Conservation (phyloP, 2,888 invertebrate species). For the Melinaea marsaeus region DNA sequence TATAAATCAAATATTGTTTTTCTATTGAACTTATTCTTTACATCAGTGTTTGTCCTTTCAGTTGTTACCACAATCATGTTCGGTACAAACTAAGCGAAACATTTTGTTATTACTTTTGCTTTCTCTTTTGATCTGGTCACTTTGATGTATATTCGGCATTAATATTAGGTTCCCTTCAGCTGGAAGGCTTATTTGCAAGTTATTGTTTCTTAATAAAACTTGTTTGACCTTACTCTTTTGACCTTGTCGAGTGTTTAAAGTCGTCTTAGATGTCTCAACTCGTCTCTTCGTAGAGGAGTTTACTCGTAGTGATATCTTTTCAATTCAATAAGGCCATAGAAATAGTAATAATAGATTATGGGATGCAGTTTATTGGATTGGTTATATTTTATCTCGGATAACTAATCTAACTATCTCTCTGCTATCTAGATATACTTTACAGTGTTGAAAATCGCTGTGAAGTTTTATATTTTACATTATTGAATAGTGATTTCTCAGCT, state of each 20-base stretch:
- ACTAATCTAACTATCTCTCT: no score
- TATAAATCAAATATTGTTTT: slow-evolving; percentile 4
- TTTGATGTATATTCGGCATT: slow-evolving; percentile 29
- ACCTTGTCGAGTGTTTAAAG: slow-evolving; percentile 7
- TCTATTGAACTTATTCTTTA: neutral
- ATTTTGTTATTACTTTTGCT: slow-evolving; percentile 26
- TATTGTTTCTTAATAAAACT: slow-evolving; percentile 33
- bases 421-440: no score
- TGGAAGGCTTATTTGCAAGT: slow-evolving; percentile 33
- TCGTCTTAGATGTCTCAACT: no score
- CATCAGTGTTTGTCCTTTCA: slow-evolving; percentile 14
- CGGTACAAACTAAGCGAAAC: slow-evolving; percentile 12
- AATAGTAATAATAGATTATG: no score
- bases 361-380: no score
- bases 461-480: no score
- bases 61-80: slow-evolving; percentile 15
- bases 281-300: no score
- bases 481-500: no score
- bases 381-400: no score
- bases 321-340: no score
- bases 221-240: slow-evolving; percentile 8
- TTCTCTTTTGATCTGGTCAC: slow-evolving; percentile 32
- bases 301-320: no score
- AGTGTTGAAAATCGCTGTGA: no score
- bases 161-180: slow-evolving; percentile 33